phyloP scores from a whole-genome alignment of 2,888 invertebrate species.

The Phytoseiulus persimilis region DNA sequence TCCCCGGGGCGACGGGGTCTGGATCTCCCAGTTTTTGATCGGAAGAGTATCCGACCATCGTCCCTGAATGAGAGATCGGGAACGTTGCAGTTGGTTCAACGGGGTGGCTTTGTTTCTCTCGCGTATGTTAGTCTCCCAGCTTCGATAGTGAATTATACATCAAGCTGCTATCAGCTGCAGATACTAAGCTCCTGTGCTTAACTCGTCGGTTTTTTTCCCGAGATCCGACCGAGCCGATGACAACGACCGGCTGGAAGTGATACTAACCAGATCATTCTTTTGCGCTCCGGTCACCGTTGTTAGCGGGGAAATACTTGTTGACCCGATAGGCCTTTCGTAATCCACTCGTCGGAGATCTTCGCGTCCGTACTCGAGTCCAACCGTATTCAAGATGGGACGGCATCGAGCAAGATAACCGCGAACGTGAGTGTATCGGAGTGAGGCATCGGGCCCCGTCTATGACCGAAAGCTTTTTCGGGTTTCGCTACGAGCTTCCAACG shows the following conservation, averaged over 20 bases:
- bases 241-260: background rate
- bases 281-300: background rate
- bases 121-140: background rate
- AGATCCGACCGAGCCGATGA: background rate
- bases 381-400: too few relatives aligned
- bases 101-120: background rate
- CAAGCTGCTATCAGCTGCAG: background rate
- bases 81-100: background rate
- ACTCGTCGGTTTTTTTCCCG: background rate
- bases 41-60: too few relatives aligned
- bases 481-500: too few relatives aligned
- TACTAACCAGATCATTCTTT: background rate
- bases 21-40: too few relatives aligned
- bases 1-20: too few relatives aligned
- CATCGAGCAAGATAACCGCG: too few relatives aligned
- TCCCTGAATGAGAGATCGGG: too few relatives aligned
- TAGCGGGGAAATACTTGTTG: background rate
- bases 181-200: background rate
- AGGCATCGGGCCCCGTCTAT: too few relatives aligned
- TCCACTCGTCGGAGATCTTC: background rate
- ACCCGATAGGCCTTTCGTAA: background rate
- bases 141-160: background rate
- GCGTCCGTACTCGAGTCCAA: too few relatives aligned
- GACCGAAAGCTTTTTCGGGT: too few relatives aligned
- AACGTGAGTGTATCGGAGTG: too few relatives aligned